A percentile compares a stretch with the other conserved stretches of the same genome.
phyloP scores from a whole-genome alignment of 1,140 invertebrate species.

The Drosophila sproati region DNA sequence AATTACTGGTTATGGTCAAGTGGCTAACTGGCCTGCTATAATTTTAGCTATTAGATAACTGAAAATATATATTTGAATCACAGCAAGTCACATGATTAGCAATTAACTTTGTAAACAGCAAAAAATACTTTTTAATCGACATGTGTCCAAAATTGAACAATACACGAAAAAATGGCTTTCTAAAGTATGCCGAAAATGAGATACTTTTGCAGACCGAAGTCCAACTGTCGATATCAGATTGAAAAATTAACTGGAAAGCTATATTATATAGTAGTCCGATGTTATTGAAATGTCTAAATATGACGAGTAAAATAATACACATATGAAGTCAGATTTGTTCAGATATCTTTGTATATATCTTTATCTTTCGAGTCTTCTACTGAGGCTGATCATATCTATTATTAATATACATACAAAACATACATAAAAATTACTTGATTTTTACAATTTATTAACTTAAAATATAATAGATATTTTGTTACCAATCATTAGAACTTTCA shows the following conservation, averaged over 20 bases:
- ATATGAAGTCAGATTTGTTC: neutral
- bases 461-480: no score
- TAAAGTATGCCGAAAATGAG: no score
- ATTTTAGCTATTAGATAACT: neutral
- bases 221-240: no score
- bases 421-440: neutral
- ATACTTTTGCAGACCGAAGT: no score
- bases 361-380: no score
- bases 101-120: conserved; percentile 6
- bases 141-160: neutral
- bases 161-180: no score
- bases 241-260: no score
- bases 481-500: no score
- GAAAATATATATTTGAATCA: neutral
- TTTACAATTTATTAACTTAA: neutral
- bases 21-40: conserved; percentile 11
- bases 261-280: no score
- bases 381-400: no score
- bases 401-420: no score
- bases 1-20: conserved; percentile 28
- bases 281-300: neutral
- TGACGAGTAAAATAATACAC: neutral
- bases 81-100: neutral
- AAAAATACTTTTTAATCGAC: neutral
- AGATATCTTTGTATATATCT: no score